Conservation (phyloP, 2,888 invertebrate genomes). For the Sthenelais limicola region DNA sequence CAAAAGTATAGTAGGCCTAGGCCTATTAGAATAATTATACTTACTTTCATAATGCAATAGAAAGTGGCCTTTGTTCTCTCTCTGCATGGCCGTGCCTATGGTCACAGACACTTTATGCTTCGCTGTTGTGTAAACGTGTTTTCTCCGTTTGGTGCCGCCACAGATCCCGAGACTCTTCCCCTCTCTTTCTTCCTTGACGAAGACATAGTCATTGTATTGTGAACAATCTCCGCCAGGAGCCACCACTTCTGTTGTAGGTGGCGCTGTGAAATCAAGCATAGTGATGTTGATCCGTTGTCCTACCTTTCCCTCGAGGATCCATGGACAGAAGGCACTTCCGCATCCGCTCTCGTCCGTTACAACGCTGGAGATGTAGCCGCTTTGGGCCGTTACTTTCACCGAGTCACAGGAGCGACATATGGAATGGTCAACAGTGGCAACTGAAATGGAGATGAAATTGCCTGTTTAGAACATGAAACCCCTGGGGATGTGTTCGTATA, state of each 20-base stretch:
- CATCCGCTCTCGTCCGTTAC: constrained; percentile 34
- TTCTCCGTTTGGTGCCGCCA: constrained; percentile 15
- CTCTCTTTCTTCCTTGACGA: constrained; percentile 35
- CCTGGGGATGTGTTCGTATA: no score
- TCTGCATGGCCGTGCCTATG: constrained; percentile 24
- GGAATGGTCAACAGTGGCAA: constrained; percentile 32
- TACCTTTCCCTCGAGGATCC: constrained; percentile 37
- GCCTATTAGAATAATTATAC: neutral
- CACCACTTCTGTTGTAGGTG: neutral
- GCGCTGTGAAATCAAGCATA: constrained; percentile 39
- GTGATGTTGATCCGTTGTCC: constrained; percentile 40
- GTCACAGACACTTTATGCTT: constrained; percentile 23
- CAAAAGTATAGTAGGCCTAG: no score
- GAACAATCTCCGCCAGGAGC: constrained; percentile 11
- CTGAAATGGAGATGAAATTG: constrained; percentile 18
- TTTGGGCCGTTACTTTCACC: constrained; percentile 28
- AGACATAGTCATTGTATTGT: constrained; percentile 34
- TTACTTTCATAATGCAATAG: constrained; percentile 37
- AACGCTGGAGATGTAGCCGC: constrained; percentile 40
- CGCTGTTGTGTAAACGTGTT: constrained; percentile 33
- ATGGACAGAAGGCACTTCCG: constrained; percentile 36
- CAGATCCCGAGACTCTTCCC: constrained; percentile 28
- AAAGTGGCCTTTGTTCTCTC: constrained; percentile 39
- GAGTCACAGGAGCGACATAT: constrained; percentile 41
- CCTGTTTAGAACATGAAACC: no score